Percentiles rank a stretch among this genome's conserved stretches.
Conservation (phyloP, 2,797 vertebrate genomes). For the Florisuga fusca region DNA sequence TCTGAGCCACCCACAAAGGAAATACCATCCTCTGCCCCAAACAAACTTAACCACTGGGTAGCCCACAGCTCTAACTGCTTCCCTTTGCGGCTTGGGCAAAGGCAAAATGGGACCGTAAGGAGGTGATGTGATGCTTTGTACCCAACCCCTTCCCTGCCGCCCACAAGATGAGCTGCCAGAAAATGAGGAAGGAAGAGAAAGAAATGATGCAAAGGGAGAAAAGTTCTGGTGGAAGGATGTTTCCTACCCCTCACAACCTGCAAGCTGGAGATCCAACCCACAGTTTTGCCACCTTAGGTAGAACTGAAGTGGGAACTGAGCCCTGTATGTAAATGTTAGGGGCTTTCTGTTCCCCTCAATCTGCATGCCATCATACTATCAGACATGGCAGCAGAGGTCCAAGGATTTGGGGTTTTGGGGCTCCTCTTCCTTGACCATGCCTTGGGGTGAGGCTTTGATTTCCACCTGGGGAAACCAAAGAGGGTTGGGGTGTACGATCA, state of each 20-base stretch:
- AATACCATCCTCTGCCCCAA: constrained; percentile 44
- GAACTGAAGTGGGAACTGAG: not conserved
- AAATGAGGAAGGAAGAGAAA: constrained; percentile 49
- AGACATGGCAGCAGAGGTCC: not conserved
- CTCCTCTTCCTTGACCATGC: not conserved
- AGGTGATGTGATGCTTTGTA: constrained; percentile 25
- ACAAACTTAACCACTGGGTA: constrained; percentile 49
- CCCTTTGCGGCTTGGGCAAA: constrained; percentile 37
- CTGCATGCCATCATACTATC: fast-evolving
- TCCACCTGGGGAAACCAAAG: fast-evolving
- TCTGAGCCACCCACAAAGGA: constrained; percentile 51
- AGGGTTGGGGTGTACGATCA: not conserved
- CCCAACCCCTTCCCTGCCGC: not conserved
- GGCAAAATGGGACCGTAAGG: not conserved
- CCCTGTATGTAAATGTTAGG: fast-evolving
- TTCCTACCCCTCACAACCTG: not conserved
- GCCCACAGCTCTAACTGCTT: constrained; percentile 55
- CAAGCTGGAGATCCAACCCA: not conserved
- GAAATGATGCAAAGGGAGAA: not conserved
- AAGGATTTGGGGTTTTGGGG: not conserved
- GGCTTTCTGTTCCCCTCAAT: not conserved
- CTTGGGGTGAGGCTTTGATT: not conserved
- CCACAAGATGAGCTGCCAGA: not conserved
- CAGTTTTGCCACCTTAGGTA: not conserved
- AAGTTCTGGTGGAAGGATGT: not conserved